Evolutionary conservation across 2,113 vertebrate genomes (phyloP).

Genomic region (Odocoileus virginianus): DNA sequence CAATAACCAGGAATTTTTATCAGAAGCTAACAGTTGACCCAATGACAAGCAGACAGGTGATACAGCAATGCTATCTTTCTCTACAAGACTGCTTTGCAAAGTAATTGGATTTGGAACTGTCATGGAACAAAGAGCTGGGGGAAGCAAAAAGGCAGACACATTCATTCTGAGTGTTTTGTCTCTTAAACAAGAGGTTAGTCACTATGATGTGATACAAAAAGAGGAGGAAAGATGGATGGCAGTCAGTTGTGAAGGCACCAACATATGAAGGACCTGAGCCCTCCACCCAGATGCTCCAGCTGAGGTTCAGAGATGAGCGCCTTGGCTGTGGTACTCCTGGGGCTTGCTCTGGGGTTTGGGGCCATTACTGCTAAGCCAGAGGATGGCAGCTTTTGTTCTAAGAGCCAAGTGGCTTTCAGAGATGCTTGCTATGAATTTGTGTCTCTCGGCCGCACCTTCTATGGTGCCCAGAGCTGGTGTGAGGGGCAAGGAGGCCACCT

Average conservation of each 20-base stretch:
- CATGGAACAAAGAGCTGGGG: neutral
- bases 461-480: conserved; percentile 90
- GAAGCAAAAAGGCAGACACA: neutral
- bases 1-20: neutral
- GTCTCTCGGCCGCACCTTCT: conserved; percentile 80
- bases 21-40: neutral
- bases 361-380: conserved; percentile 62
- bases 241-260: neutral
- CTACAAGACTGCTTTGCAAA: neutral
- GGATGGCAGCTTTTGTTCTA: conserved; percentile 79
- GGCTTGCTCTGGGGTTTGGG: neutral
- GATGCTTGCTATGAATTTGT: conserved; percentile 92
- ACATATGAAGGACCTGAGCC: conserved; percentile 52
- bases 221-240: neutral
- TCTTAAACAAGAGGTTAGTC: neutral
- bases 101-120: neutral
- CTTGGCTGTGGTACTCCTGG: neutral
- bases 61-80: neutral
- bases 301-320: neutral
- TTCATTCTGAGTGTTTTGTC: neutral
- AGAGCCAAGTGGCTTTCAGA: conserved; percentile 86
- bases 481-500: conserved; percentile 91
- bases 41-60: neutral
- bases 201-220: neutral
- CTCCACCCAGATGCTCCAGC: neutral